phyloP scores from a whole-genome alignment of 1,140 invertebrate species.

The Teleopsis dalmanni region DNA sequence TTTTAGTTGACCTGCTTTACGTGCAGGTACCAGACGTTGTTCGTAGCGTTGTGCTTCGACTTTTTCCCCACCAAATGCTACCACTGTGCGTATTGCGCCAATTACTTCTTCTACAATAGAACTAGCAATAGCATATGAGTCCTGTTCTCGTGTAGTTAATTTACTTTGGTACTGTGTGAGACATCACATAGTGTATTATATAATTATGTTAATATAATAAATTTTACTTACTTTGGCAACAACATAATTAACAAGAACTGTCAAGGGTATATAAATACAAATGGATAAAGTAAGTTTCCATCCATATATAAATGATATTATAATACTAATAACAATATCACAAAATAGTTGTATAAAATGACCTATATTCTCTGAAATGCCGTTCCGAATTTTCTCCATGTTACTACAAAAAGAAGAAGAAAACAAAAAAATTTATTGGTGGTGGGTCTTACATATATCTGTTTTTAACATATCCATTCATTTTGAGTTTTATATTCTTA shows the following conservation, averaged over 20 bases:
- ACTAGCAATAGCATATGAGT: constrained; percentile 67
- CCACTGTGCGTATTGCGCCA: constrained; percentile 65
- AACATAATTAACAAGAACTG: constrained; percentile 59
- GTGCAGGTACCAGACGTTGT: constrained; percentile 42
- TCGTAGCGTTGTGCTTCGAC: constrained; percentile 68
- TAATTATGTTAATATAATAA: neutral
- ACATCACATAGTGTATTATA: neutral
- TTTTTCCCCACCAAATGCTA: constrained; percentile 75
- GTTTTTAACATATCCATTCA: too few species aligned
- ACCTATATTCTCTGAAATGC: constrained; percentile 79
- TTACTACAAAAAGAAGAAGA: constrained; percentile 57
- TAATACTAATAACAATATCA: constrained; percentile 58
- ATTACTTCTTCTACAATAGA: constrained; percentile 71
- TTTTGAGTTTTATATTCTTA: too few species aligned
- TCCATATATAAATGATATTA: constrained; percentile 64
- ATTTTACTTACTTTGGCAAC: constrained; percentile 53
- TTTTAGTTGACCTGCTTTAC: constrained; percentile 57
- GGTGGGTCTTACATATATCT: too few species aligned
- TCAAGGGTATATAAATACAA: constrained; percentile 69
- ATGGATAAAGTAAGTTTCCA: constrained; percentile 79
- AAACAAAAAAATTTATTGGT: constrained; percentile 3
- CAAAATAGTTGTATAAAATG: constrained; percentile 64
- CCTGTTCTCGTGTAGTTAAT: constrained; percentile 57
- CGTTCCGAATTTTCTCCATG: constrained; percentile 76
- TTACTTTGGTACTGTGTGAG: constrained; percentile 61